phyloP scores from a whole-genome alignment of 2,797 vertebrate species.

The Pipistrellus nathusii region DNA sequence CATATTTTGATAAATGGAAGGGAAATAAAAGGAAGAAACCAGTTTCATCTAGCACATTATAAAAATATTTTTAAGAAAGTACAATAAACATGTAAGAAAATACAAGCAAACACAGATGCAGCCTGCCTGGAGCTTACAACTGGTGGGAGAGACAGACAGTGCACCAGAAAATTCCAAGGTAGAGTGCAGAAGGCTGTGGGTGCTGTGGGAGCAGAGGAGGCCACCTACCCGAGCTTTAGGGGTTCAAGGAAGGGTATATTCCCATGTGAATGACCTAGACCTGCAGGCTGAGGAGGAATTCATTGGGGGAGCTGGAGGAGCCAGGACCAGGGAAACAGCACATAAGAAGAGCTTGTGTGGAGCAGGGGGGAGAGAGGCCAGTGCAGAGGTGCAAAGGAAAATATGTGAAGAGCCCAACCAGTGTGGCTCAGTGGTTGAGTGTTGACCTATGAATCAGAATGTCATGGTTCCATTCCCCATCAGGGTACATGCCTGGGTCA shows the following conservation, averaged over 20 bases:
- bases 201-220: neutral
- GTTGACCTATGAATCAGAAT: too few relatives aligned
- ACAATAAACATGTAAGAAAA: neutral
- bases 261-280: neutral
- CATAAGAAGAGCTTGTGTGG: neutral
- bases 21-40: neutral
- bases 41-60: neutral
- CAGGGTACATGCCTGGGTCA: too few relatives aligned
- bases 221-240: neutral
- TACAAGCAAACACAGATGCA: neutral
- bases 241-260: neutral
- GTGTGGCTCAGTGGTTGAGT: too few relatives aligned
- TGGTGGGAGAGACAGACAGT: neutral
- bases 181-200: neutral
- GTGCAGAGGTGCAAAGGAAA: neutral
- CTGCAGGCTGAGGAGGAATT: neutral
- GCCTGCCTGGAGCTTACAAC: neutral
- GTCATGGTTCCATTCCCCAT: too few relatives aligned
- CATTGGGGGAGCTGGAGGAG: fast-evolving
- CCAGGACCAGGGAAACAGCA: neutral
- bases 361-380: neutral
- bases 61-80: neutral
- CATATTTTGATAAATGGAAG: neutral
- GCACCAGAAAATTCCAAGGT: neutral
- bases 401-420: too few relatives aligned